Evolutionary conservation across 2,888 invertebrate genomes (phyloP).

Genomic region (Drosophila nigricruria): DNA sequence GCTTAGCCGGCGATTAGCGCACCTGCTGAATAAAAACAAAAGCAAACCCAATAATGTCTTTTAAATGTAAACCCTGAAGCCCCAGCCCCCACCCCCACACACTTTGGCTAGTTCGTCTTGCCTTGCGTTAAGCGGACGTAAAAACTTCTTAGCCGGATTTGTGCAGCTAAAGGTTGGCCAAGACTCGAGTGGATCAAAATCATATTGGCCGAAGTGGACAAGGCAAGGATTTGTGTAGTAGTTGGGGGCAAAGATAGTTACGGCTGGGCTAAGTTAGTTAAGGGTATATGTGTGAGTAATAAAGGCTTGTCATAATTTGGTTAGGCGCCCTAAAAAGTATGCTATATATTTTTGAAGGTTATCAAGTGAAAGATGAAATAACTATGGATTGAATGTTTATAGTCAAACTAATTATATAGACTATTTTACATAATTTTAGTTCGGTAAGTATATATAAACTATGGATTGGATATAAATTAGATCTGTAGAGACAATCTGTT

Average conservation of each 20-base stretch:
- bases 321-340: neutral
- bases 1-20: slow-evolving; percentile 77
- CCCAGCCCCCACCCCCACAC: neutral
- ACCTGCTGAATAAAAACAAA: slow-evolving; percentile 65
- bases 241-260: neutral
- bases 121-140: slow-evolving; percentile 56
- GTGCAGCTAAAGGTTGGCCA: slow-evolving; percentile 17
- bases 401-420: too few species aligned
- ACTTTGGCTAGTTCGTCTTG: neutral
- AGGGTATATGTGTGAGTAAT: neutral
- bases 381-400: too few species aligned
- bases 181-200: slow-evolving; percentile 24
- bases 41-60: slow-evolving; percentile 62
- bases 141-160: slow-evolving; percentile 68
- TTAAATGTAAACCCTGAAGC: slow-evolving; percentile 40
- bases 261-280: neutral
- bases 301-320: neutral
- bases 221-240: neutral
- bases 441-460: too few species aligned
- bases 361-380: too few species aligned
- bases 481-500: too few species aligned
- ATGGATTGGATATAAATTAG: too few species aligned
- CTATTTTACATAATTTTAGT: too few species aligned
- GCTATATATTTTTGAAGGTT: neutral
- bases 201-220: slow-evolving; percentile 5